Conservation (phyloP, 2,888 invertebrate genomes). For the Callyntrura guangdongensis region DNA sequence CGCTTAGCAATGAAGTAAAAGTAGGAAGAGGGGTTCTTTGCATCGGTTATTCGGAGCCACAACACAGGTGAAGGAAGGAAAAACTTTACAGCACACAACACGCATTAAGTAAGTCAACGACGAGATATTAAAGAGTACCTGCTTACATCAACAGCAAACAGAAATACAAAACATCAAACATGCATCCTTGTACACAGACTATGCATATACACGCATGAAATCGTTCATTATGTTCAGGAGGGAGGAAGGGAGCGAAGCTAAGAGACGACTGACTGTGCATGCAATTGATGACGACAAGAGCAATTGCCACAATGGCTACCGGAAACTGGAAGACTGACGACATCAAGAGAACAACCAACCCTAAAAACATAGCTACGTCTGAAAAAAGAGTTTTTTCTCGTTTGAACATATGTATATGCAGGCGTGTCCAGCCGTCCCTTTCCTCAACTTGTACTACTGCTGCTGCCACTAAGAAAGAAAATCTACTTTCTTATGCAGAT, state of each 20-base stretch:
- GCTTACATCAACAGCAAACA: neutral
- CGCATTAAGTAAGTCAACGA: slow-evolving; percentile 66
- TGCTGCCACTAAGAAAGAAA: slow-evolving; percentile 41
- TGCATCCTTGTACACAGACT: neutral
- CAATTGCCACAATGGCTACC: slow-evolving; percentile 79
- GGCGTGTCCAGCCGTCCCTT: slow-evolving; percentile 52
- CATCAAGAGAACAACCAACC: slow-evolving; percentile 67
- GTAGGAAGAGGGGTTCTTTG: neutral
- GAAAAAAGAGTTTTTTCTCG: neutral
- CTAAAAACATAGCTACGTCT: slow-evolving; percentile 28
- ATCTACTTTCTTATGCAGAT: slow-evolving; percentile 72
- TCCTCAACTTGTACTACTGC: neutral
- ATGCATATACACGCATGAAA: neutral
- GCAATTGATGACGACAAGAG: slow-evolving; percentile 67
- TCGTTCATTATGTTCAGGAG: slow-evolving; percentile 23
- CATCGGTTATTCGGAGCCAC: neutral
- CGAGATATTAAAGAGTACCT: slow-evolving; percentile 61
- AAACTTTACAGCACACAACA: slow-evolving; percentile 10
- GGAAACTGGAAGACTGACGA: slow-evolving; percentile 78
- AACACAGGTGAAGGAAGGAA: neutral
- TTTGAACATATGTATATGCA: slow-evolving; percentile 21
- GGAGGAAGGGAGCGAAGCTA: neutral
- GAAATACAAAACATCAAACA: neutral
- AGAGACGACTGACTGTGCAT: slow-evolving; percentile 12
- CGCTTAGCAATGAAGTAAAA: neutral